These are phyloP conservation scores for Bujurquina vittata DNA, from an alignment of 2,113 vertebrate genomes.

Conservation along the genomic window DNA sequence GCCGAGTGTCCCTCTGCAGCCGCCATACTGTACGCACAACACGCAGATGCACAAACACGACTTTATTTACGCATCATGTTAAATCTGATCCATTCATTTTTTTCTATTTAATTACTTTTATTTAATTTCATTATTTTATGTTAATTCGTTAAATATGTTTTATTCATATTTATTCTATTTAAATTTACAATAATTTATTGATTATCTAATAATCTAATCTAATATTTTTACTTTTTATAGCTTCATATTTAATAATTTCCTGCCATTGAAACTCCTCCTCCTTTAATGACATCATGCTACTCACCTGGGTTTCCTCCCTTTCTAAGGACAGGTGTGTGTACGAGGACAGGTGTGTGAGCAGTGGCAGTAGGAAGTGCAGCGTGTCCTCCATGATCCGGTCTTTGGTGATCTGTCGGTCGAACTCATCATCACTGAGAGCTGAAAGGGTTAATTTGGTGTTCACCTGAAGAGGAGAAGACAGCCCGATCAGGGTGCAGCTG, in stretches of 20 bases:
- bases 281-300: not conserved
- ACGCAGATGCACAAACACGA: not conserved
- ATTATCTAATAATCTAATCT: too few relatives aligned
- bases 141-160: too few relatives aligned
- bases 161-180: too few relatives aligned
- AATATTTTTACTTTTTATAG: not conserved
- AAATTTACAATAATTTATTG: too few relatives aligned
- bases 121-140: too few relatives aligned
- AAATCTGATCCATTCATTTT: too few relatives aligned
- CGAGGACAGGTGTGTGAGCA: slow-evolving; percentile 50
- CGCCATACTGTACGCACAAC: slow-evolving; percentile 69
- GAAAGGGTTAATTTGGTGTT: slow-evolving; percentile 84
- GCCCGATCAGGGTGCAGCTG: slow-evolving; percentile 14
- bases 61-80: too few relatives aligned
- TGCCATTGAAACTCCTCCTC: not conserved
- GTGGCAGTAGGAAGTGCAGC: slow-evolving; percentile 84
- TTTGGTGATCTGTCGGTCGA: slow-evolving; percentile 85
- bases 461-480: slow-evolving; percentile 76
- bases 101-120: too few relatives aligned
- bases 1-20: slow-evolving; percentile 71
- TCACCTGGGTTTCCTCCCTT: not conserved
- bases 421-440: slow-evolving; percentile 68
- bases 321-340: not conserved
- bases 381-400: slow-evolving; percentile 88
- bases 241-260: not conserved